Evolutionary conservation across 1,140 invertebrate genomes (phyloP).

Genomic region (Aphidius gifuensis): DNA sequence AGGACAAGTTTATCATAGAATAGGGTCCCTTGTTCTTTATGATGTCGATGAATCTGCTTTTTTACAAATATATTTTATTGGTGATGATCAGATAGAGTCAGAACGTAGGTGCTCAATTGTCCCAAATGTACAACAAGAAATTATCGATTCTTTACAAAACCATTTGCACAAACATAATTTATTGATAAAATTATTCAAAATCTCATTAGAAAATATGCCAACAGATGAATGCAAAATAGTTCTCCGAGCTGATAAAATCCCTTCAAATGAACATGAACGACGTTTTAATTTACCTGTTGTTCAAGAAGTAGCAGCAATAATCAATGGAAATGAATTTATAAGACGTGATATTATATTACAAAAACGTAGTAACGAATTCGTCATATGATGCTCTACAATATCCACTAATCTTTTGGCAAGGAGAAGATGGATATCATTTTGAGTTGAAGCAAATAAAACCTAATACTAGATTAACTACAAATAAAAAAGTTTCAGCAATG

Average conservation of each 20-base stretch:
- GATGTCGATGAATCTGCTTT: slow-evolving; percentile 35
- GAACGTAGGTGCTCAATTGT: slow-evolving; percentile 40
- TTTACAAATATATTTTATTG: slow-evolving; percentile 50
- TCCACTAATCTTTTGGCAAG: slow-evolving; percentile 50
- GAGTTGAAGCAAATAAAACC: slow-evolving; percentile 34
- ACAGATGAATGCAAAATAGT: slow-evolving; percentile 37
- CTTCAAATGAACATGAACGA: slow-evolving; percentile 44
- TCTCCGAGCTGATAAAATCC: slow-evolving; percentile 45
- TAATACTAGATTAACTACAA: slow-evolving; percentile 30
- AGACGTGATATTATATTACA: slow-evolving; percentile 16
- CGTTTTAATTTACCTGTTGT: slow-evolving; percentile 49
- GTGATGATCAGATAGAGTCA: slow-evolving; percentile 43
- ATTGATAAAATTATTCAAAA: slow-evolving; percentile 47
- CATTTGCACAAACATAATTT: slow-evolving; percentile 45
- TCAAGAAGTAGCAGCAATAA: slow-evolving; percentile 46
- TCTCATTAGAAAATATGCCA: slow-evolving; percentile 41
- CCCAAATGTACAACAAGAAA: slow-evolving; percentile 35
- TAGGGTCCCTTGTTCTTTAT: slow-evolving; percentile 35
- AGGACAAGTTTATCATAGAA: slow-evolving; percentile 37
- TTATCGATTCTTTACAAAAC: slow-evolving; percentile 38
- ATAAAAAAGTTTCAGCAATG: slow-evolving; percentile 45
- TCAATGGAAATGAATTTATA: slow-evolving; percentile 41
- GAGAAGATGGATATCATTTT: slow-evolving; percentile 48
- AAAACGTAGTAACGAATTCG: slow-evolving; percentile 15
- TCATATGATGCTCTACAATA: slow-evolving; percentile 51